phyloP scores from a whole-genome alignment of 92 coral and sea anemone species.

The Meandrina meandrites region DNA sequence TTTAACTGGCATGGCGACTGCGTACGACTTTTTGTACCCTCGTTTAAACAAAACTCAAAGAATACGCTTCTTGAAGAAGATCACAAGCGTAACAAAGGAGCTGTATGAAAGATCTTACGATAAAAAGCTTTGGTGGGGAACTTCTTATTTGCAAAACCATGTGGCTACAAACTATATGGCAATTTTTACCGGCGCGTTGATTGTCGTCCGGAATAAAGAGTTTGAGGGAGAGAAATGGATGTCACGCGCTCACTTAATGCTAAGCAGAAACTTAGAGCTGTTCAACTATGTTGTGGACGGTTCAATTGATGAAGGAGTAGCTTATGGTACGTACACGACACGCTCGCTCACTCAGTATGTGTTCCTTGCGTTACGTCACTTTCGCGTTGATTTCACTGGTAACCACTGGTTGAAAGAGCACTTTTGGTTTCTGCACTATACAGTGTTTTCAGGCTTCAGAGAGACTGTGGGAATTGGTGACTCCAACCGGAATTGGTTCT shows the following conservation, averaged over 20 bases:
- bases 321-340: conserved; percentile 91
- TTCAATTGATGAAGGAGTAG: conserved; percentile 88
- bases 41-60: conserved; percentile 67
- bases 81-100: conserved; percentile 59
- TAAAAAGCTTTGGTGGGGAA: conserved; percentile 73
- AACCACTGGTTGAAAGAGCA: conserved; percentile 83
- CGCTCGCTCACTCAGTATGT: conserved; percentile 90
- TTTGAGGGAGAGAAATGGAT: conserved; percentile 70
- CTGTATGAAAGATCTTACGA: conserved; percentile 58
- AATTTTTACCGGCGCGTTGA: conserved; percentile 77
- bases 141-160: conserved; percentile 85
- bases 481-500: conserved; percentile 83
- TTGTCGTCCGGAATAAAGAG: conserved; percentile 60
- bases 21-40: conserved; percentile 74
- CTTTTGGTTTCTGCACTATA: conserved; percentile 79
- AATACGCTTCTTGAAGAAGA: conserved; percentile 61
- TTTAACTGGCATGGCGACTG: conserved; percentile 84
- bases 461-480: conserved; percentile 87
- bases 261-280: conserved; percentile 67
- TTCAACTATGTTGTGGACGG: conserved; percentile 89
- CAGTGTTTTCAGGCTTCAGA: conserved; percentile 80
- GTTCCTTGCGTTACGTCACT: conserved; percentile 82
- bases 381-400: conserved; percentile 56
- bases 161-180: conserved; percentile 93
- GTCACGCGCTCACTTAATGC: conserved; percentile 64